phyloP scores from a whole-genome alignment of 2,113 vertebrate species.

The Alethe diademata region DNA sequence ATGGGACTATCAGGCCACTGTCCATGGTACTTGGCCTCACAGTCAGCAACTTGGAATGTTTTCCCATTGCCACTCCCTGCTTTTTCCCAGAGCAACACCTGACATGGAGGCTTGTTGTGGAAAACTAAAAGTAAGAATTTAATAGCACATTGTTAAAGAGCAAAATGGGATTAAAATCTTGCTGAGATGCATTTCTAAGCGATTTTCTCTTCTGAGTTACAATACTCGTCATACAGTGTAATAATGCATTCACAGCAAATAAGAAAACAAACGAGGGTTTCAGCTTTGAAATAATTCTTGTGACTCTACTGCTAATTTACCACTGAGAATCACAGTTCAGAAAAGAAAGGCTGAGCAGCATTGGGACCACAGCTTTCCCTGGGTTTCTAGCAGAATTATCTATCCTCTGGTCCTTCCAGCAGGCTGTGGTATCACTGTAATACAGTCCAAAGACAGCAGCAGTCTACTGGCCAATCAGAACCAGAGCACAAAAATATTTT shows the following conservation, averaged over 20 bases:
- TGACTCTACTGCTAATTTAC: background rate
- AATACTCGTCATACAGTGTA: background rate
- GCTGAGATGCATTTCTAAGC: background rate
- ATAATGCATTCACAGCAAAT: background rate
- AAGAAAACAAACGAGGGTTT: background rate
- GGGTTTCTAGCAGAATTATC: background rate
- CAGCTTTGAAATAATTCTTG: background rate
- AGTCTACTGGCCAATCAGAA: background rate
- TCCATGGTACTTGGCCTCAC: background rate
- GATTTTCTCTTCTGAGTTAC: background rate
- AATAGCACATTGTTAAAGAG: background rate
- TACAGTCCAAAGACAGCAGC: background rate
- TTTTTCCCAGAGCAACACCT: background rate
- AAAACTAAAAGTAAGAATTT: background rate
- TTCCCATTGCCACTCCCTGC: background rate
- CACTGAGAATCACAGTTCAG: background rate
- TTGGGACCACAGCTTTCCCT: background rate
- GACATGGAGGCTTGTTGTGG: background rate
- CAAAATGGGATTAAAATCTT: background rate
- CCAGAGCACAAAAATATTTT: background rate
- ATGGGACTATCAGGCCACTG: background rate
- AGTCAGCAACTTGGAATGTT: background rate
- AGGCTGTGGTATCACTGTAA: background rate
- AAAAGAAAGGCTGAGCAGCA: background rate
- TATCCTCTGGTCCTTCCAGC: background rate